Evolutionary conservation across 1,140 invertebrate genomes (phyloP).

Genomic region (Brevipalpus yothersi): DNA sequence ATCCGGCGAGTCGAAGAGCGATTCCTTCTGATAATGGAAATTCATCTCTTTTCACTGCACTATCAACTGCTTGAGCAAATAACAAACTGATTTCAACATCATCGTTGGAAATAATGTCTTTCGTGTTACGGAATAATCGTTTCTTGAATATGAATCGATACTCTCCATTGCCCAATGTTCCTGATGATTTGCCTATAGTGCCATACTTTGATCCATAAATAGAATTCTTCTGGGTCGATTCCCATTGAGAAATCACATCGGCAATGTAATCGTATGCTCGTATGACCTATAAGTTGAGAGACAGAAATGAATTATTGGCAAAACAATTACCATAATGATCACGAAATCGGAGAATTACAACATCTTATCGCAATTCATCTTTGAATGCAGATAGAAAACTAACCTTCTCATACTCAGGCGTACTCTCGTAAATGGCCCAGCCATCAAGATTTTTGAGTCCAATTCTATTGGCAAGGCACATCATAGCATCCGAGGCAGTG

Average conservation of each 20-base stretch:
- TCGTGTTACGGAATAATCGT: slow-evolving; percentile 55
- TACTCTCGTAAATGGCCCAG: slow-evolving; percentile 63
- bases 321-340: too few species aligned
- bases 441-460: slow-evolving; percentile 57
- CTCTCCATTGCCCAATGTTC: slow-evolving; percentile 33
- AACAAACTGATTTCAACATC: slow-evolving; percentile 80
- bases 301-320: background rate
- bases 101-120: slow-evolving; percentile 69
- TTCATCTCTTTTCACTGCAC: slow-evolving; percentile 84
- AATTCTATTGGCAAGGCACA: slow-evolving; percentile 64
- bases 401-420: slow-evolving; percentile 53
- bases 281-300: slow-evolving; percentile 28
- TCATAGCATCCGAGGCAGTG: slow-evolving; percentile 65
- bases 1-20: slow-evolving; percentile 65
- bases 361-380: background rate
- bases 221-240: slow-evolving; percentile 3
- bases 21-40: slow-evolving; percentile 85
- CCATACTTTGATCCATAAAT: background rate
- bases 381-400: background rate
- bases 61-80: slow-evolving; percentile 81
- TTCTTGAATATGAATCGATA: slow-evolving; percentile 81
- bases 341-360: too few species aligned
- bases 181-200: background rate
- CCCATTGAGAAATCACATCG: slow-evolving; percentile 75
- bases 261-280: slow-evolving; percentile 73